These are phyloP conservation scores for Atherinomorus stipes DNA, from an alignment of 2,113 vertebrate species.

Conservation along the genomic window DNA sequence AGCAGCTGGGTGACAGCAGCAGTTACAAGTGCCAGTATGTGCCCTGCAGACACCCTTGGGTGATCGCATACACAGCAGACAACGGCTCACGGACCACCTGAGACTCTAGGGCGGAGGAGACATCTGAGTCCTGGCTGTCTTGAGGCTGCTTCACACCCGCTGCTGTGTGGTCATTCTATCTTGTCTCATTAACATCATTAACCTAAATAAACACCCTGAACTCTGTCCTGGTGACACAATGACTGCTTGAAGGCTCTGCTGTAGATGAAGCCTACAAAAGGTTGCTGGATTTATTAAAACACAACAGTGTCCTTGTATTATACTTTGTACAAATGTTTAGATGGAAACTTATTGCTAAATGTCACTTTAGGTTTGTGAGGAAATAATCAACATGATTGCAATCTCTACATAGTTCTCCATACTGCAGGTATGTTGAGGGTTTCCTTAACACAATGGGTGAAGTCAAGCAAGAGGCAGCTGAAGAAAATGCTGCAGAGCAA, in stretches of 20 bases:
- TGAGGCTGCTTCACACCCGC: constrained; percentile 27
- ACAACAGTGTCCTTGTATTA: no score
- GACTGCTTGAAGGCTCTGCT: constrained; percentile 18
- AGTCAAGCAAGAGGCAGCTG: background rate
- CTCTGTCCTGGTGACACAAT: constrained; percentile 13
- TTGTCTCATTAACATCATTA: background rate
- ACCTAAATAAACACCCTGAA: constrained; percentile 8
- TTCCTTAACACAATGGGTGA: background rate
- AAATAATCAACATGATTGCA: no score
- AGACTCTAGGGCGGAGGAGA: constrained; percentile 43
- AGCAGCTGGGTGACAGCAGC: constrained; percentile 37
- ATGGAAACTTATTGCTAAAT: no score
- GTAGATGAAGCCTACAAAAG: background rate
- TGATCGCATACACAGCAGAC: constrained; percentile 40
- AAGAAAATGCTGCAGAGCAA: background rate
- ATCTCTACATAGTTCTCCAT: no score
- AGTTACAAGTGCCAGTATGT: constrained; percentile 15
- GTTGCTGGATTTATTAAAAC: no score
- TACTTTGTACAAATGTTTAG: no score
- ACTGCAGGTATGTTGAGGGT: background rate
- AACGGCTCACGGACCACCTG: constrained; percentile 44
- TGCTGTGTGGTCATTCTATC: constrained; percentile 12
- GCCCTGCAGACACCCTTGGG: constrained; percentile 38
- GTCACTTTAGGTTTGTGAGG: no score
- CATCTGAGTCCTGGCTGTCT: constrained; percentile 65